Base-by-base conservation (phyloP, 2,888 invertebrate genomes). In the Pristionchus exspectatus region DNA sequence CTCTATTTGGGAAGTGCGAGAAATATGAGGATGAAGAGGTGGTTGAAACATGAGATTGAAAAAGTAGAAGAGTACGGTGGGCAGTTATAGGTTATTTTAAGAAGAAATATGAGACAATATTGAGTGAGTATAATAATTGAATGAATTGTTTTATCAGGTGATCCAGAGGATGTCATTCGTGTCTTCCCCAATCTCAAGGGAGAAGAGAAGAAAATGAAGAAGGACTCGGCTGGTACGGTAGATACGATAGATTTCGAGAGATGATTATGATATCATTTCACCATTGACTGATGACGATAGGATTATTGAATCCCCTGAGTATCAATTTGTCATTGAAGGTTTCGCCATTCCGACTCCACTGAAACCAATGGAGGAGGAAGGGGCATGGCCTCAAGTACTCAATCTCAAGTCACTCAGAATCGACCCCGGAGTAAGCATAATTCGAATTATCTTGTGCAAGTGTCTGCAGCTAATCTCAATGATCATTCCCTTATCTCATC, bases 371-470 rank as follows among this genome's bases (percentile, higher is more conserved):
- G 38, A 30, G 10, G 77, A n/a, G 21, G 87, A 87, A 18, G 38
- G 24, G 24, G 16, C 27, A 21, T 87, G 87, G 87, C 59, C 59
- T 59, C 59, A 59, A 59, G 59, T 59, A 2, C 87, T 87, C 87
- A 69, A 87, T 27, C 87, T 87, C 72, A 87, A 56, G 50, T 87
- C 77, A 38, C 77, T 77, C 77, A 33, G 33, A 77, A 77, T 77
- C 44, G 77, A 77, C 2, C 77, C 77, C 7, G 77, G 30, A 30
- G 77, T 77, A 77, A 59, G 59, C 21, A 24, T 59, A 30, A 69
- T n/a, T 27, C n/a, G 30, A 69, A n/a, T 69, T n/a, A n/a, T 0
- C 69, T 69, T 27, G n/a, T 50, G 44, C 44, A 50, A 50, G 44
- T 50, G 44, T 50, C 44, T 50, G 12, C 44, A 50, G 0, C 44